Conservation (phyloP, 2,888 invertebrate species). For the Thera obeliscata region DNA sequence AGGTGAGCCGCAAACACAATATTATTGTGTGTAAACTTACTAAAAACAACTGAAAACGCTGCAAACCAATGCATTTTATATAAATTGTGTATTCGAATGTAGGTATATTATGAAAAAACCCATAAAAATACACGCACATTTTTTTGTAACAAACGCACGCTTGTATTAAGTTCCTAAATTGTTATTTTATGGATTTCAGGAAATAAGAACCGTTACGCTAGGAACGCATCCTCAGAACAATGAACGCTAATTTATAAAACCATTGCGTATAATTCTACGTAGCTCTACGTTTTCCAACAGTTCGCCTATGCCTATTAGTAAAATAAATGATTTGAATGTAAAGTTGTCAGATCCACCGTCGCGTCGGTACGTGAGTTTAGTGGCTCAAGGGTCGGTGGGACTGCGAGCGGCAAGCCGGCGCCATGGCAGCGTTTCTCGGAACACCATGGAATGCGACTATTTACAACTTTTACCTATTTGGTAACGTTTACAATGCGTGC, state of each 20-base stretch:
- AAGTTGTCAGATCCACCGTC: conserved; percentile 47
- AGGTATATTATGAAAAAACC: background rate
- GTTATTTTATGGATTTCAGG: conserved; percentile 6
- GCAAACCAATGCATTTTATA: too few species aligned
- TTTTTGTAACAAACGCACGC: background rate
- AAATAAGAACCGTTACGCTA: conserved; percentile 17
- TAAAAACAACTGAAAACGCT: too few species aligned
- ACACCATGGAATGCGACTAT: conserved; percentile 78
- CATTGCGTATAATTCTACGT: conserved; percentile 38
- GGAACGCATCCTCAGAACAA: conserved; percentile 17
- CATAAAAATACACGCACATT: background rate
- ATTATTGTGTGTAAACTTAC: too few species aligned
- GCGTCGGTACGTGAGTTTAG: conserved; percentile 43
- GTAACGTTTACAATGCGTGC: conserved; percentile 76
- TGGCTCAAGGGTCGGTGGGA: conserved; percentile 46
- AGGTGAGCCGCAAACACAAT: too few species aligned
- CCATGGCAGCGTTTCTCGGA: conserved; percentile 72
- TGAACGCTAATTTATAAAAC: conserved; percentile 37
- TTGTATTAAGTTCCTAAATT: background rate
- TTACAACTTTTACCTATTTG: conserved; percentile 83
- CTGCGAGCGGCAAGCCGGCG: conserved; percentile 59
- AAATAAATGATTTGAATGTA: conserved; percentile 42
- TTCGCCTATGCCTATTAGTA: conserved; percentile 34
- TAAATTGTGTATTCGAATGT: too few species aligned
- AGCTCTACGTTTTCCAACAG: conserved; percentile 35